phyloP scores from a whole-genome alignment of 2,113 vertebrate genomes.

The Oreochromis niloticus region DNA sequence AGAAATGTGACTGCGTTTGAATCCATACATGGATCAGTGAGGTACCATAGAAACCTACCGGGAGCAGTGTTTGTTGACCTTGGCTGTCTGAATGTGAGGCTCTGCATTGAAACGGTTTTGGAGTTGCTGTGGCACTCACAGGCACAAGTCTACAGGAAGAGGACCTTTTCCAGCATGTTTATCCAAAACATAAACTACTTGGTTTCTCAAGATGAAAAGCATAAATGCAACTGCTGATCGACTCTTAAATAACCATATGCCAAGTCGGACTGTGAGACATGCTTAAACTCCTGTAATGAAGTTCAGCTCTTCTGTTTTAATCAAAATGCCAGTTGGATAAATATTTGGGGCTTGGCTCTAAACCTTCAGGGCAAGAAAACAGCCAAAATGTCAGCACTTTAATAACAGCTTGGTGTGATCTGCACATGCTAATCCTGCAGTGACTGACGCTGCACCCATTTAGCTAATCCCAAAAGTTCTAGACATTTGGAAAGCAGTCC shows the following conservation, averaged over 20 bases:
- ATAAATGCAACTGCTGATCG: background rate
- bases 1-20: background rate
- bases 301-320: background rate
- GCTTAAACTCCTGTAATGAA: background rate
- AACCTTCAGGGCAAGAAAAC: background rate
- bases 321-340: background rate
- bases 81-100: constrained; percentile 17
- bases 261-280: background rate
- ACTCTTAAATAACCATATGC: background rate
- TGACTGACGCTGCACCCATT: background rate
- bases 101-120: background rate
- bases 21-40: background rate
- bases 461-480: background rate
- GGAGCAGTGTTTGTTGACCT: constrained; percentile 20
- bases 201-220: background rate
- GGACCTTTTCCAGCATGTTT: constrained; percentile 35
- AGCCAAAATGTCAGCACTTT: background rate
- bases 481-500: background rate
- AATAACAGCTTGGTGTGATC: background rate
- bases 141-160: background rate
- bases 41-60: background rate
- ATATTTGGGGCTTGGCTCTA: background rate
- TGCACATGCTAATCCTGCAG: background rate
- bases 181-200: constrained; percentile 19
- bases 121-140: background rate